Base-by-base conservation (phyloP, 2,797 vertebrate species). In the Molossus alvarezi region DNA sequence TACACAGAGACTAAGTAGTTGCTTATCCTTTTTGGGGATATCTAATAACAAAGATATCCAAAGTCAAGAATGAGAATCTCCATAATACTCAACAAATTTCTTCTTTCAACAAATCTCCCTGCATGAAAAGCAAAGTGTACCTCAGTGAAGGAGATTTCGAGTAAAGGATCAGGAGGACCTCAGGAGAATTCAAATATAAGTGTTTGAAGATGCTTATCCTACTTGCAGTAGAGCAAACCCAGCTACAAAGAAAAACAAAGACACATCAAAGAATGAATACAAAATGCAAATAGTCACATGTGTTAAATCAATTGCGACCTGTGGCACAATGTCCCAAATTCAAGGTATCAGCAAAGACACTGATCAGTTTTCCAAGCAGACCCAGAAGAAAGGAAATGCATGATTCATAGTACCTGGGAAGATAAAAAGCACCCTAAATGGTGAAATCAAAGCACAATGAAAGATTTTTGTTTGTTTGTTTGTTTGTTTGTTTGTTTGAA, bases 241-340 rank as follows among this genome's bases (percentile, higher is more conserved):
- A 65, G 41, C 81, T 93, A 91, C 25, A 96, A 86, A 95, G 81
- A 37, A 94, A 95, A 88, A 96, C 60, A 95, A 94, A 94, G 84
- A 79, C 58, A 88, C 73, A 90, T 81, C 77, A 94, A 87, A 96
- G 62, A 8, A 73, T 29, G 79, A 94, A 81, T 69, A 51, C 51
- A 81, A 72, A 95, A 97, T 65, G 62, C 79, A 95, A 95, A 93
- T 87, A 71, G 82, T 75, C 79, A 64, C 76, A 87, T 27, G 75
- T 60, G 21, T 65, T 84, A 94, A 97, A 81, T 92, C 71, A 88
- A 81, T 95, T 60, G 69, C 11, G 45, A 94, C 75, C 88, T 73
- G 11, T 33, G 55, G 12, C 55, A 67, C 27, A 57, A 67, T 94
- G 72, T 29, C 88, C 60, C 77, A 71, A 85, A 86, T 11, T 67